Conservation (phyloP, 2,888 invertebrate species). For the Tetranychus truncatus region DNA sequence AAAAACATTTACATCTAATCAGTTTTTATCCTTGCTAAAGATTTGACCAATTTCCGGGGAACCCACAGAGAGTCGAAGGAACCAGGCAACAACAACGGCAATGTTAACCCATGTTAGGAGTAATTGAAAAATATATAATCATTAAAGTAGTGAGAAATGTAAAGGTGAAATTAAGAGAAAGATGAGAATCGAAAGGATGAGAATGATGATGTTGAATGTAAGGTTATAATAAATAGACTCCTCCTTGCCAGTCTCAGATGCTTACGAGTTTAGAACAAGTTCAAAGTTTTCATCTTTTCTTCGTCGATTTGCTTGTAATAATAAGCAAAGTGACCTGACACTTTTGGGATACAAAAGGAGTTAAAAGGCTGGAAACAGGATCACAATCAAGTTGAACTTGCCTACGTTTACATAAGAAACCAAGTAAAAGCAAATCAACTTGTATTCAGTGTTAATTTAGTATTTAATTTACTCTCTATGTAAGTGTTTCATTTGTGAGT, state of each 20-base stretch:
- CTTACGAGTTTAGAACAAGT: background rate
- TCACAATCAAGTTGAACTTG: background rate
- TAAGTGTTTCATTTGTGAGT: too few relatives aligned
- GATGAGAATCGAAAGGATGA: background rate
- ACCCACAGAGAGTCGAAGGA: background rate
- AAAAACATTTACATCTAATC: background rate
- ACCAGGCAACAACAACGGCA: background rate
- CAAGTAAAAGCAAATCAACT: too few relatives aligned
- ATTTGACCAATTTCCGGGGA: background rate
- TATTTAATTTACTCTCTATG: too few relatives aligned
- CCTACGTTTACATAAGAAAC: too few relatives aligned
- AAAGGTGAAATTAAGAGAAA: background rate
- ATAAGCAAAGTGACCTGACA: background rate
- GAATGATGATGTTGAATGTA: background rate
- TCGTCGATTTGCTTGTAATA: background rate
- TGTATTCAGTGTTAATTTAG: too few relatives aligned
- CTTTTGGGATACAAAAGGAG: background rate
- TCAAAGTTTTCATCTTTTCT: background rate
- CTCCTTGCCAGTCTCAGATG: background rate
- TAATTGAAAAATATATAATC: background rate
- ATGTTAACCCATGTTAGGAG: background rate
- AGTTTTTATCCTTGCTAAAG: background rate
- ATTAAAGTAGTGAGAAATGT: too few relatives aligned
- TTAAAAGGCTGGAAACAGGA: background rate
- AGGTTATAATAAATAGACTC: background rate